A percentile compares a stretch with the other conserved stretches of the same genome.
phyloP scores from a whole-genome alignment of 2,888 invertebrate species.

The Leptopterna dolabrata region DNA sequence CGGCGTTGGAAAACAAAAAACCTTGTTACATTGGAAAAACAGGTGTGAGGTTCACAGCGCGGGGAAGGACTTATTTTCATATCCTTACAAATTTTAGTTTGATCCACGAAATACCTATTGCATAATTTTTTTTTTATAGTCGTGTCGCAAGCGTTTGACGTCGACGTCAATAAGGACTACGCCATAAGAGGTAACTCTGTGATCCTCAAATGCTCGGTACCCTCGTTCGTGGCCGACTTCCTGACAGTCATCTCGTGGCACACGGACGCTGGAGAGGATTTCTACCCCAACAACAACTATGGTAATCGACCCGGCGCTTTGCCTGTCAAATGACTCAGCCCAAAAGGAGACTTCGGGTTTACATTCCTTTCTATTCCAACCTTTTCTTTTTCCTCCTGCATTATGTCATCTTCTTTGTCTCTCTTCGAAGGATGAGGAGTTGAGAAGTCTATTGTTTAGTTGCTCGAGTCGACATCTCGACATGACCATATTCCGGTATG shows the following conservation, averaged over 20 bases:
- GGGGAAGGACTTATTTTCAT: too few relatives aligned
- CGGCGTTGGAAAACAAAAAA: too few relatives aligned
- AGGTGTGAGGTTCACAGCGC: too few relatives aligned
- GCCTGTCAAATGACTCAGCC: constrained; percentile 35
- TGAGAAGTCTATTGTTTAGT: constrained; percentile 45
- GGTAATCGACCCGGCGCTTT: constrained; percentile 48
- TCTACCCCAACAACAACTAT: constrained; percentile 69
- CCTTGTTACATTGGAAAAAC: too few relatives aligned
- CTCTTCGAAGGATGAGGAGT: background rate
- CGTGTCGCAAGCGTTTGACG: constrained; percentile 84
- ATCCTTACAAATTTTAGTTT: too few relatives aligned
- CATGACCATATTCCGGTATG: background rate
- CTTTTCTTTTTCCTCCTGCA: background rate
- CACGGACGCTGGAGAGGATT: constrained; percentile 81
- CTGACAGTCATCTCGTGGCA: constrained; percentile 89
- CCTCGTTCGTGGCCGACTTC: constrained; percentile 93
- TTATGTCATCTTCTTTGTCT: constrained; percentile 52
- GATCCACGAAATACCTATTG: too few relatives aligned
- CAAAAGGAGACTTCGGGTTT: background rate
- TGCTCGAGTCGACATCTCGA: constrained; percentile 1
- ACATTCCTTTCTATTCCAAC: background rate
- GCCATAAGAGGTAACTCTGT: constrained; percentile 91
- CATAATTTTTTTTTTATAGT: constrained; percentile 70
- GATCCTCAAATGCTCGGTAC: constrained; percentile 89
- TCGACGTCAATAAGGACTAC: constrained; percentile 89